phyloP scores from a whole-genome alignment of 1,140 invertebrate genomes.

The Saxidomus purpurata region DNA sequence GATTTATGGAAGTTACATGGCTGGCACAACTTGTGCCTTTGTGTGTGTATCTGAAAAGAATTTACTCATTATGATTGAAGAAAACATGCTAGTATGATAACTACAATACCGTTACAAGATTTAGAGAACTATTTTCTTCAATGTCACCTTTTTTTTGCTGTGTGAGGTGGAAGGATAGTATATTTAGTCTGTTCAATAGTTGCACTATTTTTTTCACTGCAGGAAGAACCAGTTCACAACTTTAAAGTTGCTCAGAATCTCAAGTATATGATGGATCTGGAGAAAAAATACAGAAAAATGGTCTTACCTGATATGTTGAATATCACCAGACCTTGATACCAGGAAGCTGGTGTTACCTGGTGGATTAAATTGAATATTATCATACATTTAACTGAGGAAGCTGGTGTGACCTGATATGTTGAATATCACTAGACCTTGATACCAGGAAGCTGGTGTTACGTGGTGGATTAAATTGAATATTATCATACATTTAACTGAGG shows the following conservation, averaged over 20 bases:
- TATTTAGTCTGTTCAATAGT: no score
- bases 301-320: conserved; percentile 83
- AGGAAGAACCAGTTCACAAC: conserved; percentile 83
- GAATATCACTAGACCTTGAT: conserved; percentile 71
- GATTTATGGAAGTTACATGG: no score
- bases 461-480: not conserved
- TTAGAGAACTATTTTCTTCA: no score
- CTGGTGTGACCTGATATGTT: conserved; percentile 83
- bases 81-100: no score
- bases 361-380: not conserved
- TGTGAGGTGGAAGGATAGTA: no score
- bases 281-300: conserved; percentile 82
- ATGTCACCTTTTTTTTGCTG: no score
- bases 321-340: conserved; percentile 75
- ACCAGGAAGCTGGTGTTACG: not conserved
- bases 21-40: no score
- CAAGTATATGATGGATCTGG: conserved; percentile 83
- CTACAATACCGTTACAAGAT: no score
- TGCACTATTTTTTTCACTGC: no score
- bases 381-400: conserved; percentile 67
- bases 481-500: conserved; percentile 48
- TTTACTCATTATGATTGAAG: no score
- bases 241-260: conserved; percentile 83
- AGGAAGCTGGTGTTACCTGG: not conserved
- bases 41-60: no score